Evolutionary conservation across 2,888 invertebrate species (phyloP).

Genomic region (Amitus sp.): DNA sequence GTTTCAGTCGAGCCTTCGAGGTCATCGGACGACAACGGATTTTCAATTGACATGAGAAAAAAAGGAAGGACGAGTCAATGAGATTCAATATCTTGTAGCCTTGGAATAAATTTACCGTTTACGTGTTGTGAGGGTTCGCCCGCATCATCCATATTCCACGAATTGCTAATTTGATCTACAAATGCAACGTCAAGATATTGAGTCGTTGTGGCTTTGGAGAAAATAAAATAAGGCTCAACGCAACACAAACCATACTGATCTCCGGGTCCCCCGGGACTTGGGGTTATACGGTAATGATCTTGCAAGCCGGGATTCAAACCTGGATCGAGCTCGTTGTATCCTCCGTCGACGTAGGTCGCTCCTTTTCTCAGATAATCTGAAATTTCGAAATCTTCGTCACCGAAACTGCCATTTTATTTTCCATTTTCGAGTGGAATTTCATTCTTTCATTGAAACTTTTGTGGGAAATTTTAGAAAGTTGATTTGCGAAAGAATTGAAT

Average conservation of each 20-base stretch:
- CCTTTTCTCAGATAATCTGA: constrained; percentile 70
- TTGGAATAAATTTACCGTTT: constrained; percentile 52
- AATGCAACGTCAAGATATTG: constrained; percentile 14
- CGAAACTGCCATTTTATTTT: too few species aligned
- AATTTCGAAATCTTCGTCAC: constrained; percentile 11
- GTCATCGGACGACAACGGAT: too few species aligned
- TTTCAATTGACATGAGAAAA: not conserved
- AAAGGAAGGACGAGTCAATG: not conserved
- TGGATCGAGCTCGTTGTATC: constrained; percentile 74
- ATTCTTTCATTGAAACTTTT: too few species aligned
- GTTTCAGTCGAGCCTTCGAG: too few species aligned
- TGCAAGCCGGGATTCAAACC: constrained; percentile 62
- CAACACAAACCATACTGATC: constrained; percentile 70
- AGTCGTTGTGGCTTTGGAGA: constrained; percentile 8
- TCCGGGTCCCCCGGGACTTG: constrained; percentile 71
- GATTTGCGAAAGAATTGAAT: too few species aligned
- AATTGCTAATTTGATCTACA: constrained; percentile 65
- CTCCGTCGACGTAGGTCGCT: constrained; percentile 69
- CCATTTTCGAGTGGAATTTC: not conserved
- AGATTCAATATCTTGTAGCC: constrained; percentile 6
- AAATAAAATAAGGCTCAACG: too few species aligned
- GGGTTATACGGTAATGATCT: constrained; percentile 73
- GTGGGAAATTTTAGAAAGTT: too few species aligned
- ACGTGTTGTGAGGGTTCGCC: constrained; percentile 64
- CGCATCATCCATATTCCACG: constrained; percentile 65